phyloP scores from a whole-genome alignment of 2,888 invertebrate genomes.

The Euplexia lucipara region DNA sequence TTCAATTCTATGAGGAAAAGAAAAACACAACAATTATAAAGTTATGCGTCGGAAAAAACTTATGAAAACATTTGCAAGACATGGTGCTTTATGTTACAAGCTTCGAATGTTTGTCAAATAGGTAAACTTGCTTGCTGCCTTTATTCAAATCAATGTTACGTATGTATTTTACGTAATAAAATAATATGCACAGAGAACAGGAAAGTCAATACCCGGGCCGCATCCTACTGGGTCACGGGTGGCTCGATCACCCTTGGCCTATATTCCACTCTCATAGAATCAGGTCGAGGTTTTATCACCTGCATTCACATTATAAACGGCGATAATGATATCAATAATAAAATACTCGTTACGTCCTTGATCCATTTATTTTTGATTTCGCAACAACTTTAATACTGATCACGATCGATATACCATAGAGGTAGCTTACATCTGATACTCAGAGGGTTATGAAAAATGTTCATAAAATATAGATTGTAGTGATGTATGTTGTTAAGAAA shows the following conservation, averaged over 20 bases:
- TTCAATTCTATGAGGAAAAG: too few relatives aligned
- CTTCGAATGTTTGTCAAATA: not conserved
- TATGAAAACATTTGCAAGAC: too few relatives aligned
- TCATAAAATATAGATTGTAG: not conserved
- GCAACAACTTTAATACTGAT: conserved; percentile 24
- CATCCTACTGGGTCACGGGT: conserved; percentile 71
- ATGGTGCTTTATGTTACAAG: not conserved
- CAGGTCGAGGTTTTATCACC: conserved; percentile 71
- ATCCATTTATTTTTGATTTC: conserved; percentile 60
- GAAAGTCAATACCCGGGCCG: conserved; percentile 39
- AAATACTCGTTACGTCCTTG: conserved; percentile 66
- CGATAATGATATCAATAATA: conserved; percentile 71
- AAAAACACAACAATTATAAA: too few relatives aligned
- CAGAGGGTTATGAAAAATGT: not conserved
- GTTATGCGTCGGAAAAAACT: too few relatives aligned
- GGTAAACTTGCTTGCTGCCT: too few relatives aligned
- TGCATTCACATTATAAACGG: conserved; percentile 63
- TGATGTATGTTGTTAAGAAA: not conserved
- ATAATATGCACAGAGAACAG: conserved; percentile 34
- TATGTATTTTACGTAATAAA: conserved; percentile 6
- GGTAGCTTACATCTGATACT: not conserved
- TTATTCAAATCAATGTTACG: too few relatives aligned
- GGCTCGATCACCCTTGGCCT: conserved; percentile 78
- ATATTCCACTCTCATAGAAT: conserved; percentile 73
- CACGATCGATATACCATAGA: conserved; percentile 16